These are phyloP conservation scores for Athrips mouffetella DNA, from an alignment of 2,888 invertebrate species.

Conservation along the genomic window DNA sequence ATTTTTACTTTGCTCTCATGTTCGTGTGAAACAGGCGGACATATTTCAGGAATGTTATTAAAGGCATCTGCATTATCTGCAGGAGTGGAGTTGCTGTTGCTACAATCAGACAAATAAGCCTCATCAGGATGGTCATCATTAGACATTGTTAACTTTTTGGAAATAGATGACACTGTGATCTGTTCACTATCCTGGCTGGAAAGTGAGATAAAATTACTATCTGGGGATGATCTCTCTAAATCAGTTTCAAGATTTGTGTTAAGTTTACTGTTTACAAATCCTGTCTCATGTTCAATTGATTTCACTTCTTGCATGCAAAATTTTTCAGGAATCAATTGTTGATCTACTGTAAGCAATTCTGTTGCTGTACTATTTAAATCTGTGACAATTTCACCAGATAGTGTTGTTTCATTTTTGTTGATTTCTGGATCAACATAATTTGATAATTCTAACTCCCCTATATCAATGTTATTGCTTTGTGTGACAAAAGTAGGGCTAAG, in stretches of 20 bases:
- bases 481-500: conserved; percentile 61
- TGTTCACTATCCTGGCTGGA: not conserved
- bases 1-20: conserved; percentile 39
- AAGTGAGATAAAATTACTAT: not conserved
- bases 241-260: not conserved
- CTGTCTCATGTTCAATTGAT: not conserved
- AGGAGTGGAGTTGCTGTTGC: conserved; percentile 18
- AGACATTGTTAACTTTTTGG: not conserved
- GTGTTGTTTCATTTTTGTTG: not conserved
- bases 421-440: conserved; percentile 9
- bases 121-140: conserved; percentile 23
- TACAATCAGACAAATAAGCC: conserved; percentile 25
- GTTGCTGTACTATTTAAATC: not conserved
- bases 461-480: conserved; percentile 31
- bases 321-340: too few relatives aligned
- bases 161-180: not conserved
- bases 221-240: not conserved
- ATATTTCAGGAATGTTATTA: conserved; percentile 6
- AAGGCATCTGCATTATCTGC: conserved; percentile 5
- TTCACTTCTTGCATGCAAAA: too few relatives aligned
- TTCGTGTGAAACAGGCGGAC: conserved; percentile 13
- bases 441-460: conserved; percentile 39
- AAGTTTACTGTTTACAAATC: not conserved
- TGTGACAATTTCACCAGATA: not conserved
- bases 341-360: not conserved